Base-by-base conservation (phyloP, 2,113 vertebrate genomes). In the Polypterus bichir region DNA sequence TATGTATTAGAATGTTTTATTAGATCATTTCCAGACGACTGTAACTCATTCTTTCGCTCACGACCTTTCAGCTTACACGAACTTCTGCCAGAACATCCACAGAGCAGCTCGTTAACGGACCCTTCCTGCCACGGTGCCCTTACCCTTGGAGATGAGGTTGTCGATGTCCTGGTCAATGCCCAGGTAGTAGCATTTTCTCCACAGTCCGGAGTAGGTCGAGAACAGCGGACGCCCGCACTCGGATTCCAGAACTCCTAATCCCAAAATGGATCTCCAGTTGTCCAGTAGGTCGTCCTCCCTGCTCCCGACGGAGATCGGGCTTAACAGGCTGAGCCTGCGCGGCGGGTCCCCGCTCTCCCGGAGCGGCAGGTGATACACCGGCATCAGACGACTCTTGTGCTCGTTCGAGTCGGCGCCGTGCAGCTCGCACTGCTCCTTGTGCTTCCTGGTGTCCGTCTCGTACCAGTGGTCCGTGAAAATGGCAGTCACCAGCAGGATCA, bases 381-480 rank as follows among this genome's bases (percentile, higher is more conserved):
- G 92, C 90, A 93, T 92, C 64, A 91, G 86, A 9, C 90, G 83
- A 78, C 85, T 91, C 77, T 90, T 88, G 76, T 87, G 89, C 70
- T 88, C 89, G 65, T 87, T 87, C 52, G 86, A 87, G 55, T 89
- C 88, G 62, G 82, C 79, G 47, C 83, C 82, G 49, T 75, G 65
- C 10, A 75, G 81, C 77, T 91, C 88, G 73, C 92, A 94, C 81
- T 89, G 87, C 64, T 81, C 78, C 78, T 89, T 89, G 83, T 95
- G 92, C 45, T 78, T 69, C 73, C 88, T 82, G 53, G 88, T 90
- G 78, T 91, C 86, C 9, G 89, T 91, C 78, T 91, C 84, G 76
- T 91, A 91, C 90, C 91, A 91, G 84, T 86, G 89, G 70, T 91
- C 89, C 61, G 82, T 88, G 76, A 82, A 88, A 75, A 93, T 89